Percentiles rank a stretch among this genome's conserved stretches.
phyloP scores from a whole-genome alignment of 1,140 invertebrate species.

The Psix sp. region DNA sequence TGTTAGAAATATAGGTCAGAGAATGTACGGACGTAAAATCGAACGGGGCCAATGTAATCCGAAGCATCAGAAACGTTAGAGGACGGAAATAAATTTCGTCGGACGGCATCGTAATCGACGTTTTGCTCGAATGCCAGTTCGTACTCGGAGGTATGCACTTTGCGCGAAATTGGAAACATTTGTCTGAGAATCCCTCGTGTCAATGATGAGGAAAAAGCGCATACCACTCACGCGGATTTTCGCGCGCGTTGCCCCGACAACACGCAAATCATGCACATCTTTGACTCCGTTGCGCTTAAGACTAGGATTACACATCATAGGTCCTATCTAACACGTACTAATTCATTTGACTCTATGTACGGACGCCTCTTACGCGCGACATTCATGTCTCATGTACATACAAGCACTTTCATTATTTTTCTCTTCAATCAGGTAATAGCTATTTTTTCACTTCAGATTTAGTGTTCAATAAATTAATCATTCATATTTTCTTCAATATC shows the following conservation, averaged over 20 bases:
- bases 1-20: constrained; percentile 13
- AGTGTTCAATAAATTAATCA: no score
- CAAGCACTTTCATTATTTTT: no score
- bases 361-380: constrained; percentile 72
- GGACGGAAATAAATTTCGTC: constrained; percentile 48
- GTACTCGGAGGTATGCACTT: constrained; percentile 4
- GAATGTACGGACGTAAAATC: constrained; percentile 3
- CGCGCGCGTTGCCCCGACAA: constrained; percentile 14
- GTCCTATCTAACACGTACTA: constrained; percentile 68
- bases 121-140: constrained; percentile 15
- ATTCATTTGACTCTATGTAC: constrained; percentile 65
- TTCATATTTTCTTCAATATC: no score
- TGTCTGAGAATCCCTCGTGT: constrained; percentile 18
- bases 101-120: constrained; percentile 45
- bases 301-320: constrained; percentile 46
- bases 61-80: constrained; percentile 26
- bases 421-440: no score
- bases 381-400: constrained; percentile 68
- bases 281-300: constrained; percentile 27
- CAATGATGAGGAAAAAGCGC: constrained; percentile 23
- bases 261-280: constrained; percentile 27
- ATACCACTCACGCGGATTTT: constrained; percentile 18
- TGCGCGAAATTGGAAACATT: constrained; percentile 27
- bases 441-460: no score
- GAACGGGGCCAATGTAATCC: constrained; percentile 12